Conservation (phyloP, 2,113 vertebrate genomes). For the Tachysurus vachellii region DNA sequence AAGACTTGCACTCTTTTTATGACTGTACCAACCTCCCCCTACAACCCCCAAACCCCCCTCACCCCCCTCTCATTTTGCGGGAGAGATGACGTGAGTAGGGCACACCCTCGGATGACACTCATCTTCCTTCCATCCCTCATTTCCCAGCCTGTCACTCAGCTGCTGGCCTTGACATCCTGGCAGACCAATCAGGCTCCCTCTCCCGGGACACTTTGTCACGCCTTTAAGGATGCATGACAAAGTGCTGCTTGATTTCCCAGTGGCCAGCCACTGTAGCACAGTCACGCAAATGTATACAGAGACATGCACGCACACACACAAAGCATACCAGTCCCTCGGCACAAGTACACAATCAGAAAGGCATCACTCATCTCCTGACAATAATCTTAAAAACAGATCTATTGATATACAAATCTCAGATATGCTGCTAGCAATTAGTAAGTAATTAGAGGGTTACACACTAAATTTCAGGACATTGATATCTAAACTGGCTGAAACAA, state of each 20-base stretch:
- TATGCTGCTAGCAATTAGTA: neutral
- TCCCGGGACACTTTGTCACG: slow-evolving; percentile 76
- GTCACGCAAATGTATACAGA: slow-evolving; percentile 40
- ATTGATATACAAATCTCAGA: neutral
- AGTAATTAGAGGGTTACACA: neutral
- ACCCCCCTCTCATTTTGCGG: slow-evolving; percentile 32
- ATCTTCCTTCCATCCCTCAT: slow-evolving; percentile 53
- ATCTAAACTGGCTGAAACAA: neutral
- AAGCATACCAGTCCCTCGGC: neutral
- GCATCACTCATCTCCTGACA: slow-evolving; percentile 7
- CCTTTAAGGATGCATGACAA: slow-evolving; percentile 83
- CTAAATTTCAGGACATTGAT: neutral
- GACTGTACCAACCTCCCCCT: neutral
- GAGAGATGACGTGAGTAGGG: slow-evolving; percentile 65
- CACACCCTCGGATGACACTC: slow-evolving; percentile 64
- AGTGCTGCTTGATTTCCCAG: slow-evolving; percentile 81
- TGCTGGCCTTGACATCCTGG: slow-evolving; percentile 69
- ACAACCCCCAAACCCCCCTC: neutral
- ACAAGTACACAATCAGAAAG: neutral
- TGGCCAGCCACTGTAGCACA: slow-evolving; percentile 60
- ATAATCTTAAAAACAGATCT: neutral
- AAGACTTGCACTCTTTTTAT: neutral
- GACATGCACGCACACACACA: slow-evolving; percentile 8
- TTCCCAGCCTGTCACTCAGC: slow-evolving; percentile 74
- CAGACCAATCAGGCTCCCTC: slow-evolving; percentile 77